Conservation (phyloP, 2,113 vertebrate species). For the Microtus oregoni region DNA sequence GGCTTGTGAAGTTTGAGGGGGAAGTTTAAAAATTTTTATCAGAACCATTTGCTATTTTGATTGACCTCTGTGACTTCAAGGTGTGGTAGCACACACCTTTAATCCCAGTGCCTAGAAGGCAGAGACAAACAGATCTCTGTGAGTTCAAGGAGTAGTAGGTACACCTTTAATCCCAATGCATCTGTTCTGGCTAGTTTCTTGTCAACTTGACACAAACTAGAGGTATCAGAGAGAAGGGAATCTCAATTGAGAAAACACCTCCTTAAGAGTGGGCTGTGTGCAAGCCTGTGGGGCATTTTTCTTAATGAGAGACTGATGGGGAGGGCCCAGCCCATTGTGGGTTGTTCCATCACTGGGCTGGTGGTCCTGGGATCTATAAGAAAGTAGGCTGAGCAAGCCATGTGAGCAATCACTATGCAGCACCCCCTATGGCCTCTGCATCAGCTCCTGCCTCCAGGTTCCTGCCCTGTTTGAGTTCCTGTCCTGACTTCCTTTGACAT, state of each 20-base stretch:
- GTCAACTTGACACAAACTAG: not conserved
- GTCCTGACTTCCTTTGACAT: not conserved
- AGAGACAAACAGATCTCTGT: too few species aligned
- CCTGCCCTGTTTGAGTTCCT: not conserved
- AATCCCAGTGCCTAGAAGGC: too few species aligned
- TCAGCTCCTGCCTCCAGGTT: not conserved
- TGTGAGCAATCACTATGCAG: not conserved
- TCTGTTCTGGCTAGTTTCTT: not conserved
- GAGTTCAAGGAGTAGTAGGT: too few species aligned
- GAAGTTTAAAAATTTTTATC: not conserved
- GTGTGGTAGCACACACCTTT: too few species aligned
- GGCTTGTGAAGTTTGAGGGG: not conserved
- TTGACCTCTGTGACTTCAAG: too few species aligned
- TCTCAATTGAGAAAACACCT: not conserved
- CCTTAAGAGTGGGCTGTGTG: too few species aligned
- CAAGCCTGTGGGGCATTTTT: too few species aligned
- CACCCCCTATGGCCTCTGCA: not conserved
- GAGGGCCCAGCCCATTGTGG: not conserved
- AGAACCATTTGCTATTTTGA: not conserved
- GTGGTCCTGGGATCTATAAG: not conserved
- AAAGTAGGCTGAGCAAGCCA: not conserved
- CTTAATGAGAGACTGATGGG: too few species aligned
- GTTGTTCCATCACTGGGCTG: not conserved
- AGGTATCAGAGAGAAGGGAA: not conserved
- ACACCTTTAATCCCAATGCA: too few species aligned